Percentiles rank a stretch among this genome's conserved stretches.
Conservation (phyloP, 92 coral and sea anemone genomes). For the Parazoanthus atlanticus region DNA sequence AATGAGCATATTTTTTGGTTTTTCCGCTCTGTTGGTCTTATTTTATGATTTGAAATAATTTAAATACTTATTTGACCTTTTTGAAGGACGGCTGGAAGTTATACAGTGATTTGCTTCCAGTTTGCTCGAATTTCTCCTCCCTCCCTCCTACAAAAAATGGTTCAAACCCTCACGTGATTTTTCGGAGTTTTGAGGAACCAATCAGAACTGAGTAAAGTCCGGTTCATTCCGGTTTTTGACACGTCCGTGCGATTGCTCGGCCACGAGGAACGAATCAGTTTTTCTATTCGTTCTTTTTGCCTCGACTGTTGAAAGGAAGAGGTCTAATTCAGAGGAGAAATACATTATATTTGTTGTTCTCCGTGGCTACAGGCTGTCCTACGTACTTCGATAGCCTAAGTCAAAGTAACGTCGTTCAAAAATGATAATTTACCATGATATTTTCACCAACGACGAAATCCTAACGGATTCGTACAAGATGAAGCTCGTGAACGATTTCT, state of each 20-base stretch:
- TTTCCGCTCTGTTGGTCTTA: no score
- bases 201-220: background rate
- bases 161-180: no score
- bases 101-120: no score
- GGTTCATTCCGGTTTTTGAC: background rate
- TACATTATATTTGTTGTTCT: background rate
- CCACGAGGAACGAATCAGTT: slow-evolving; percentile 16
- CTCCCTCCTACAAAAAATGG: no score
- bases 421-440: slow-evolving; percentile 51
- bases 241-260: slow-evolving; percentile 7
- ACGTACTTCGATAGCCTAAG: background rate
- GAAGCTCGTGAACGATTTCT: slow-evolving; percentile 39
- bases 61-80: no score
- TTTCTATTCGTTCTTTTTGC: background rate
- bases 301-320: background rate
- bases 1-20: no score
- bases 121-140: no score
- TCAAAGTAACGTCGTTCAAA: background rate
- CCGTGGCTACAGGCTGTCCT: background rate
- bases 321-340: background rate
- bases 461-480: slow-evolving; percentile 54
- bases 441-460: slow-evolving; percentile 51
- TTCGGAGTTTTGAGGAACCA: background rate
- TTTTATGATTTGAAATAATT: no score
- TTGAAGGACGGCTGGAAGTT: no score